Evolutionary conservation across 1,140 invertebrate genomes (phyloP).

Genomic region (silkworm (Bombyx mori)): DNA sequence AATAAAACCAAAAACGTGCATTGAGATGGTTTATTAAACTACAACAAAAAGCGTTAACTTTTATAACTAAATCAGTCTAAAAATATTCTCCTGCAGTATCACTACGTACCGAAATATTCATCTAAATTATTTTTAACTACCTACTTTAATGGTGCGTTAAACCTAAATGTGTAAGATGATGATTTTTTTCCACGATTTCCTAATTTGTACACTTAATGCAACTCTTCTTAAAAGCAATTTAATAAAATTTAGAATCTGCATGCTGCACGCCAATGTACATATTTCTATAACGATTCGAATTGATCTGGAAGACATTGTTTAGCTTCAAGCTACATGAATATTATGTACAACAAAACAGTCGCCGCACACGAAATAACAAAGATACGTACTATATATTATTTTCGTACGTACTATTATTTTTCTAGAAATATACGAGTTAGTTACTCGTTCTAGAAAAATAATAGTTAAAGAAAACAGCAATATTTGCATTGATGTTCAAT

Average conservation of each 20-base stretch:
- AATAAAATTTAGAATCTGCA: not conserved
- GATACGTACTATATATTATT: too few relatives aligned
- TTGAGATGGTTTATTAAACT: conserved; percentile 66
- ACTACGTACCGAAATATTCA: conserved; percentile 55
- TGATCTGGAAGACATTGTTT: conserved; percentile 50
- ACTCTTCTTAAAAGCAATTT: not conserved
- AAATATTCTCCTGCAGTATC: conserved; percentile 58
- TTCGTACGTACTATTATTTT: too few relatives aligned
- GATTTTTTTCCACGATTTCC: not conserved
- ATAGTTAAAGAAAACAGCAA: too few relatives aligned
- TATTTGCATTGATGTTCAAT: too few relatives aligned
- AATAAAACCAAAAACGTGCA: conserved; percentile 28
- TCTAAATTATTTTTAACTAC: conserved; percentile 50
- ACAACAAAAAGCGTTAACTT: conserved; percentile 69
- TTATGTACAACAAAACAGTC: too few relatives aligned
- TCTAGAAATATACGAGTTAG: too few relatives aligned
- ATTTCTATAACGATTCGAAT: conserved; percentile 23
- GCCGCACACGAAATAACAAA: too few relatives aligned
- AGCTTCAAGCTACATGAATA: conserved; percentile 21
- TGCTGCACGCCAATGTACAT: too few relatives aligned
- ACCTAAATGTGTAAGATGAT: conserved; percentile 13
- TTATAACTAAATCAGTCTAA: conserved; percentile 71
- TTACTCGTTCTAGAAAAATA: too few relatives aligned
- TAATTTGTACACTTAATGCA: conserved; percentile 6
- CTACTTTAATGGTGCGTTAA: conserved; percentile 22